Evolutionary conservation across 2,888 invertebrate genomes (phyloP).

Genomic region (Drosophila tanythrix): DNA sequence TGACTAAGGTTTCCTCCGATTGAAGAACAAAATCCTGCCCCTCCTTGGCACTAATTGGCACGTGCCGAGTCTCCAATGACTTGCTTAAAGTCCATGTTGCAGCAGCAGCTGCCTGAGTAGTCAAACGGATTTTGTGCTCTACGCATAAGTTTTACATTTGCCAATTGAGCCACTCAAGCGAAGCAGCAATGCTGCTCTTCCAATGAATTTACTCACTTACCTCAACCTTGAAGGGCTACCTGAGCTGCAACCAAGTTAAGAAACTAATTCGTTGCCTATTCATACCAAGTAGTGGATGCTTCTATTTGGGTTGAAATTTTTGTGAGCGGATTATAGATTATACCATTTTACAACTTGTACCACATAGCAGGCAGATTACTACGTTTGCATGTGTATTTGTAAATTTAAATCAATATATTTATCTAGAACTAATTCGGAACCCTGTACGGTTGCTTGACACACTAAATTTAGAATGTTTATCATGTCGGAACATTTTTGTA

Average conservation of each 20-base stretch:
- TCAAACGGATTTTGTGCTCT: conserved; percentile 13
- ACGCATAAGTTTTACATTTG: conserved; percentile 42
- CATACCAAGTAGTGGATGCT: conserved; percentile 17
- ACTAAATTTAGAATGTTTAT: conserved; percentile 3
- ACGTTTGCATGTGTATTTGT: conserved; percentile 1
- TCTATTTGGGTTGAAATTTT: conserved; percentile 1
- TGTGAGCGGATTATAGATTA: conserved; percentile 25
- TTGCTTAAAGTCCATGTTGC: conserved; percentile 52
- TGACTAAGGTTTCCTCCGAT: conserved; percentile 26
- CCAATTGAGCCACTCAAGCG: conserved; percentile 34
- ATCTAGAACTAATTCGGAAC: not conserved
- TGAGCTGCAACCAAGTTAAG: conserved; percentile 10
- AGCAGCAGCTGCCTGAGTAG: conserved; percentile 38
- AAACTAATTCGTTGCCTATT: conserved; percentile 25
- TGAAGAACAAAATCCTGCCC: conserved; percentile 18
- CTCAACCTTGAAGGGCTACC: conserved; percentile 5
- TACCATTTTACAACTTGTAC: conserved; percentile 1
- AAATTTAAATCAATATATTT: conserved; percentile 20
- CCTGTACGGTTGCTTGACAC: conserved; percentile 5
- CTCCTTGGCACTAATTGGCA: conserved; percentile 64
- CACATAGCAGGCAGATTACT: not conserved
- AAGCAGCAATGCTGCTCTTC: conserved; percentile 10
- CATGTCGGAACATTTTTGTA: conserved; percentile 2
- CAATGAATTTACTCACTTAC: conserved; percentile 1
- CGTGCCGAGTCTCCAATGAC: conserved; percentile 68